phyloP scores from a whole-genome alignment of 2,888 invertebrate genomes.

The Hemistola chrysoprasaria region DNA sequence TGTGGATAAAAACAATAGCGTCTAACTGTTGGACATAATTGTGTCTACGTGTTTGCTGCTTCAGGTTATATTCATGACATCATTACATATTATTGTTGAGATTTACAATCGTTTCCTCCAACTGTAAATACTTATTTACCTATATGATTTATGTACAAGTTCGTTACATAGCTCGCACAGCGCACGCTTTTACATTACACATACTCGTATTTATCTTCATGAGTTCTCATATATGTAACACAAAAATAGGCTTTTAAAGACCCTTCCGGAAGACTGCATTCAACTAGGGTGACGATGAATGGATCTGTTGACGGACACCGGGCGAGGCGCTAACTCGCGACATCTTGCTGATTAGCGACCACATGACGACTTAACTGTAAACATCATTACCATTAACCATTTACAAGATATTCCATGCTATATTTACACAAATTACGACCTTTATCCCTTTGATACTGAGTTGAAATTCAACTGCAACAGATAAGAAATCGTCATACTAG shows the following conservation, averaged over 20 bases:
- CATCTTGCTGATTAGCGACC: constrained; percentile 72
- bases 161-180: neutral
- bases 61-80: no score
- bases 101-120: no score
- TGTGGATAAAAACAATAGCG: no score
- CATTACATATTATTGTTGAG: no score
- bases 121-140: no score
- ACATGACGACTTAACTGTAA: constrained; percentile 78
- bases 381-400: constrained; percentile 68
- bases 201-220: constrained; percentile 1
- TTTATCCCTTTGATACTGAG: constrained; percentile 14
- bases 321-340: constrained; percentile 80
- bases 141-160: no score
- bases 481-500: constrained; percentile 64
- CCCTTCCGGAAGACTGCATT: constrained; percentile 52
- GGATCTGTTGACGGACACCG: constrained; percentile 75
- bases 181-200: constrained; percentile 8
- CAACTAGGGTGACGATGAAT: constrained; percentile 73
- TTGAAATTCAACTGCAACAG: constrained; percentile 37
- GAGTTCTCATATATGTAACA: constrained; percentile 4
- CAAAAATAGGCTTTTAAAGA: constrained; percentile 28
- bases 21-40: no score
- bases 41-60: no score
- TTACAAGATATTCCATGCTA: no score
- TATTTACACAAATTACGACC: constrained; percentile 22